Conservation (phyloP, 2,888 invertebrate species). For the Acanthopleura granulata region DNA sequence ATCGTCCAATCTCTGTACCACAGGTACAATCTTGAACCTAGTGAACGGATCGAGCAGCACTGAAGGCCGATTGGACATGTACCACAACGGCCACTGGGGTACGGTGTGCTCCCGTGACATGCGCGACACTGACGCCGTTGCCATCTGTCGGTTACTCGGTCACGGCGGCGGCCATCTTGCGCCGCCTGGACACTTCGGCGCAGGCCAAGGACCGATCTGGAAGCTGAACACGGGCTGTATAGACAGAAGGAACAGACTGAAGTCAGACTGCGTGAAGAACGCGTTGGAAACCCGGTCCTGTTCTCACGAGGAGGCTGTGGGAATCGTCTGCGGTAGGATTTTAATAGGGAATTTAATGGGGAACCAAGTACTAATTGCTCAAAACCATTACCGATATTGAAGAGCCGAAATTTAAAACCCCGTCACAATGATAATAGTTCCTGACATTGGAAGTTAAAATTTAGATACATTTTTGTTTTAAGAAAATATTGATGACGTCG, state of each 20-base stretch:
- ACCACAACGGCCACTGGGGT: conserved; percentile 57
- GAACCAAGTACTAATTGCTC: too few species aligned
- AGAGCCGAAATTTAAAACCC: too few species aligned
- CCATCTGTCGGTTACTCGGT: conserved; percentile 56
- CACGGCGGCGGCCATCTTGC: conserved; percentile 52
- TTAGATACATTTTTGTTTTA: too few species aligned
- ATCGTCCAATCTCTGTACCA: background rate
- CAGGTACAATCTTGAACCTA: conserved; percentile 32
- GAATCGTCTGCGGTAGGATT: conserved; percentile 53
- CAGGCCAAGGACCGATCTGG: conserved; percentile 50
- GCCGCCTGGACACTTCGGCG: conserved; percentile 47
- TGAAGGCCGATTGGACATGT: conserved; percentile 58
- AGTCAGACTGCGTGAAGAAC: conserved; percentile 32
- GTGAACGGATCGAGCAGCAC: conserved; percentile 48
- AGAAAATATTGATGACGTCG: too few species aligned
- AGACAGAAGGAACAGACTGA: conserved; percentile 36
- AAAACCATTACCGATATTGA: too few species aligned
- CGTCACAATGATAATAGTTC: too few species aligned
- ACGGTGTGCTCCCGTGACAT: conserved; percentile 48
- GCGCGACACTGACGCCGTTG: conserved; percentile 51
- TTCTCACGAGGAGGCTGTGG: conserved; percentile 44
- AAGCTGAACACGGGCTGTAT: conserved; percentile 51
- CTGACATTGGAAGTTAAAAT: too few species aligned
- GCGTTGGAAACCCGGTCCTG: conserved; percentile 30
- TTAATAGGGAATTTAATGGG: too few species aligned